Base-by-base conservation (phyloP, 92 coral and sea anemone species). In the Virgularia gustaviana region DNA sequence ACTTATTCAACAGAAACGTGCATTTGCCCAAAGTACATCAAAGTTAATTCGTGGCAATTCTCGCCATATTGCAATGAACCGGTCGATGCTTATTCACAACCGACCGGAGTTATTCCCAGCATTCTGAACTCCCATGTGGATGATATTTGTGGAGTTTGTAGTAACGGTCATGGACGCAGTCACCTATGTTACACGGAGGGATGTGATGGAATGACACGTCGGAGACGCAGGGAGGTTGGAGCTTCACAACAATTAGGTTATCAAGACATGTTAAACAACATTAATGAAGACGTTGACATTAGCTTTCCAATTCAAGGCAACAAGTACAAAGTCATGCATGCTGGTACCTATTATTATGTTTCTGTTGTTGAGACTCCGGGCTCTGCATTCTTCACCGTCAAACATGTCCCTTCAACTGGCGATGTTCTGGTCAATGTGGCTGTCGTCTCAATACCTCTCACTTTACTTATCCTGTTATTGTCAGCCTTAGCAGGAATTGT, bases 221-320 rank as follows among this genome's bases (percentile, higher is more conserved):
- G 75, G 1, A 68, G 29, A 20, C 75, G 75, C 3, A 59, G 75
- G 47, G 61, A 19, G 9, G 61, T 68, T 15, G 55, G 18, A 13
- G 34, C 75, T 8, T 28, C 31, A 30, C 41, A 68, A 68, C 44
- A 49, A 68, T 10, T 31, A 0, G 51, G 61, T 35, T 51, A 47
- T 30, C 75, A 68, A 57, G 74, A 83, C 3, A 86, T 89, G 4
- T 35, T 86, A 5, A 49, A 38, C 2, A 83, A 78, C 55, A 77
- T 89, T 36, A 79, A 78, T 53, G 68, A 86, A 27, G 76, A 72
- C 23, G 82, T 88, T 32, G 90, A 85, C 65, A 75, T 89, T 16
- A 83, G 85, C 33, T 89, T 86, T 53, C 96, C 96, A 16, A 72
- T 89, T 45, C 83, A 80, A 61, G 96, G 96, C n/a, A 83, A 83